A percentile compares a stretch with the other conserved stretches of the same genome.
These are phyloP conservation scores for Platysternon megacephalum DNA, from an alignment of 2,113 vertebrate species.

Conservation along the genomic window DNA sequence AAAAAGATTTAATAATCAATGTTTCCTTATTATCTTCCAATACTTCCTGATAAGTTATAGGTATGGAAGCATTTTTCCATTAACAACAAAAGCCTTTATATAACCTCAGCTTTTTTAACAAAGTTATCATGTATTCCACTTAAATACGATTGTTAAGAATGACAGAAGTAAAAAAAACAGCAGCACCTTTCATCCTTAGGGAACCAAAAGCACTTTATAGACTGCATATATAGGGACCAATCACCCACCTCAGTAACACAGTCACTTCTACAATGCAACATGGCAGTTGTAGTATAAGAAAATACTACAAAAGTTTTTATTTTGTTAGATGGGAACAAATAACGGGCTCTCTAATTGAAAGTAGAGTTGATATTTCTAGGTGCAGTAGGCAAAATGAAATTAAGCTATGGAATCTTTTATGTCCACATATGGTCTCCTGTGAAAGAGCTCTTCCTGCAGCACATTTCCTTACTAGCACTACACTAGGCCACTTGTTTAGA, in stretches of 20 bases:
- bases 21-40: neutral
- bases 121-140: fast-evolving
- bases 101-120: neutral
- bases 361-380: constrained; percentile 36
- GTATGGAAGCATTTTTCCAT: neutral
- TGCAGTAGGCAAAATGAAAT: constrained; percentile 37
- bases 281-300: neutral
- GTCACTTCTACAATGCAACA: neutral
- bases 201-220: neutral
- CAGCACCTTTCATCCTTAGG: neutral
- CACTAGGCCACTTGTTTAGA: constrained; percentile 31
- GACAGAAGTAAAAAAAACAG: neutral
- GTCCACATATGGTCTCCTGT: constrained; percentile 54
- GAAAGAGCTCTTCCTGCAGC: constrained; percentile 62
- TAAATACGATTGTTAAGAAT: neutral
- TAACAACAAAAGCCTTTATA: neutral
- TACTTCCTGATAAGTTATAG: neutral
- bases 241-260: no score
- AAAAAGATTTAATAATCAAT: neutral
- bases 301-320: neutral
- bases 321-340: neutral
- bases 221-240: no score
- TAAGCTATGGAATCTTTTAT: constrained; percentile 39
- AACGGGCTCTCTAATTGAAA: constrained; percentile 30
- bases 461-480: constrained; percentile 51